Evolutionary conservation across 2,888 invertebrate species (phyloP).

Genomic region (Oasisia sp.): DNA sequence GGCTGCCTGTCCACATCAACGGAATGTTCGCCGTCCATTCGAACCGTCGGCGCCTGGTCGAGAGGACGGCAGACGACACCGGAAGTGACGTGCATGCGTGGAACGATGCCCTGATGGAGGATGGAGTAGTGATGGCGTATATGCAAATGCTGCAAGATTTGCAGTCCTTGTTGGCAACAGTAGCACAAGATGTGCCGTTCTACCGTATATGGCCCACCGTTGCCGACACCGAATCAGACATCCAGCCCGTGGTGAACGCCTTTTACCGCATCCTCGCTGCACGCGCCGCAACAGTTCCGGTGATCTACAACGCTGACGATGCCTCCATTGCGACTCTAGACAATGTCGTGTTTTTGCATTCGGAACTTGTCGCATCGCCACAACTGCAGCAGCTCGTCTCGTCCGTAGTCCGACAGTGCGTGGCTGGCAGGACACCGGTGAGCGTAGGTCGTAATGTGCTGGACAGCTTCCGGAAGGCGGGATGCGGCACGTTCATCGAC

Average conservation of each 20-base stretch:
- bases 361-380: background rate
- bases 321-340: background rate
- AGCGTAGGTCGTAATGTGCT: conserved; percentile 21
- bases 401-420: background rate
- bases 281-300: background rate
- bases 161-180: conserved; percentile 30
- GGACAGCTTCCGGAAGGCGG: conserved; percentile 28
- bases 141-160: conserved; percentile 39
- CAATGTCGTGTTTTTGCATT: background rate
- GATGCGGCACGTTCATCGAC: conserved; percentile 25
- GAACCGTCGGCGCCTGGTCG: conserved; percentile 48
- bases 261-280: conserved; percentile 28
- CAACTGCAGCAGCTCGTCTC: background rate
- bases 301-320: background rate
- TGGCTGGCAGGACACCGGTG: background rate
- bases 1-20: conserved; percentile 55
- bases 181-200: conserved; percentile 21
- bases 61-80: conserved; percentile 52
- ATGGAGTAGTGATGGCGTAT: conserved; percentile 44
- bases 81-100: conserved; percentile 40
- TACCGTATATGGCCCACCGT: conserved; percentile 38
- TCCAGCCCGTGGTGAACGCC: conserved; percentile 32
- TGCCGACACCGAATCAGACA: conserved; percentile 8
- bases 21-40: conserved; percentile 55
- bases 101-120: conserved; percentile 47